Evolutionary conservation across 2,113 vertebrate species (phyloP), one percentile per base, ranked within the genome.

Genomic region (Pseudolaguvia tuberculata): DNA sequence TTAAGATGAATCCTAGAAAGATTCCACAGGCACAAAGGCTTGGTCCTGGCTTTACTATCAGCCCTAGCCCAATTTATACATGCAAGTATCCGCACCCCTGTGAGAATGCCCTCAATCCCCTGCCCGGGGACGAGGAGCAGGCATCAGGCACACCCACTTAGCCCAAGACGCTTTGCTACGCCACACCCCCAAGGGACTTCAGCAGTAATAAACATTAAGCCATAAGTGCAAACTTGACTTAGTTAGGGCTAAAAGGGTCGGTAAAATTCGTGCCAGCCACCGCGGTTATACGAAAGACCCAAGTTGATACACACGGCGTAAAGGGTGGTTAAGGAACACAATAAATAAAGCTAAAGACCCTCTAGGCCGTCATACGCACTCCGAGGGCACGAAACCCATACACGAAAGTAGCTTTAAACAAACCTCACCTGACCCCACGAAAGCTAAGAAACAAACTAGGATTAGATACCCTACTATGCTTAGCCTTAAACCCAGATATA

Each of bases 381-480:
- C 7, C 42, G 71, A 59, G 23, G 2, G 0, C 2, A 47, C 5
- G 78, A 83, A 63, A 42, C 2, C 4, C 83, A 17, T 21, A 14
- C 1, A 79, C 83, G 81, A 84, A 86, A 81, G 79, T 80, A 50
- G 58, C 81, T 82, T 80, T 83, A 84, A 42, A 14, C 2, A 5
- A 2, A 12, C 2, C 6, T 8, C 0, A 0, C 66, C 66, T 55
- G 83, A 86, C 14, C 50, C 70, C 83, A 84, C 74, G 82, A 86
- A 73, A 86, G 66, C 76, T 77, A 77, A 31, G 74, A 31, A 21
- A 83, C 85, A 86, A 84, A 86, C 83, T 83, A 81, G 83, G 84
- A 86, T 86, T 83, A 86, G 81, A 86, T 83, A 84, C 81, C 83
- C 83, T 80, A 83, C 81, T 85, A 85, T 85, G 84, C 78, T 31